Base-by-base conservation (phyloP, 1,140 invertebrate genomes). In the Magallana gigas region DNA sequence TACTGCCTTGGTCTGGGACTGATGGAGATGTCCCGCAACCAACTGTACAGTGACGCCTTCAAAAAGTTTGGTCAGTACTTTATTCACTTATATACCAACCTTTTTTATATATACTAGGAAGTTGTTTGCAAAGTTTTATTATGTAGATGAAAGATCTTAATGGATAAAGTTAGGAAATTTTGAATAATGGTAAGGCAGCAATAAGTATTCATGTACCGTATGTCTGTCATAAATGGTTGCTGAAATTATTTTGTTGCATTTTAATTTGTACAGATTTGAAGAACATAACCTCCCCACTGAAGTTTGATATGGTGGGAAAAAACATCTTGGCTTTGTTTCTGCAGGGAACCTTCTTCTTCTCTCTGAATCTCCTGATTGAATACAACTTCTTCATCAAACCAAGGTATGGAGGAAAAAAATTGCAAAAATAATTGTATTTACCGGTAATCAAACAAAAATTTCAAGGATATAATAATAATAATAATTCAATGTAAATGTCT, bases 1-100 rank as follows among this genome's bases (percentile, higher is more conserved):
- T 97, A 97, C 94, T 96, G 96, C 89, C 94, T 97, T 8, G 96
- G 96, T 1, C 92, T 96, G 87, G 96, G 96, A 0, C 92, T 97
- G 9, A 95, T 96, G 84, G 96, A 96, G 88, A 94, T 96, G 92
- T 95, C 96, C 0, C 91, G 93, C 60, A 95, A 94, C 88, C 95
- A 96, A 87, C 89, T 95, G 36, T 92, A 92, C 29, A 90, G 92
- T 58, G 92, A 95, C 85, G 92, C 94, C 8, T 89, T 87, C 71
- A 89, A 87, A 85, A 89, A 87, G 58, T 89, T 87, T 86, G 85
- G 88, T 89, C 58, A 86, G 64, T 76, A 5, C n/a, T 14, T 59
- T 11, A 48, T 48, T 4, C 2, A 2, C 36, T 48, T 2, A 48
- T 48, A 48, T 48, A 48, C 5, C 36, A 48, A 8, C 29, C 8